Conservation (phyloP, 2,888 invertebrate genomes). For the Orchestes rusci region DNA sequence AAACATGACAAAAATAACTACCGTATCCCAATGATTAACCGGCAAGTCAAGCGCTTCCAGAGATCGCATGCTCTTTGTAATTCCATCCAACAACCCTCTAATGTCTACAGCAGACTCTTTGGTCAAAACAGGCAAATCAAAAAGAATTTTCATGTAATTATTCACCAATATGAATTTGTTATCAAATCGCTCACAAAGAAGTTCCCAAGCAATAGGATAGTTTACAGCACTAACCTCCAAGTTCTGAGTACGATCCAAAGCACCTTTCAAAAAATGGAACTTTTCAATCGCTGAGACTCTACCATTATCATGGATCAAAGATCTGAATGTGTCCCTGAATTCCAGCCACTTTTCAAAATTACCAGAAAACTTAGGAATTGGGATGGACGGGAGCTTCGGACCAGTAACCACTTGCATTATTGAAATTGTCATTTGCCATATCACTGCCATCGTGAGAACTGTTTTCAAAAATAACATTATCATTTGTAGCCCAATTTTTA, state of each 20-base stretch:
- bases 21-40: background rate
- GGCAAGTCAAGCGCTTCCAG: background rate
- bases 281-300: background rate
- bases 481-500: no score
- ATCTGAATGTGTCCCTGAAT: constrained; percentile 5
- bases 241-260: constrained; percentile 1
- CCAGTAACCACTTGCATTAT: background rate
- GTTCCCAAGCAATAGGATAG: background rate
- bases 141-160: no score
- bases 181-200: background rate
- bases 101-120: no score
- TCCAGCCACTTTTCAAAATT: constrained; percentile 9
- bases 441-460: background rate
- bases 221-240: background rate
- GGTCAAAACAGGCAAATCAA: no score
- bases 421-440: background rate
- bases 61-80: background rate
- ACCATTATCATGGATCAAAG: constrained; percentile 1
- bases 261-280: constrained; percentile 2
- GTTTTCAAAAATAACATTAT: background rate
- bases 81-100: no score
- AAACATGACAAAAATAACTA: constrained; percentile 1
- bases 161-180: background rate
- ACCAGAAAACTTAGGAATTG: constrained; percentile 3
- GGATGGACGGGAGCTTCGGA: constrained; percentile 2